A percentile compares a stretch with the other conserved stretches of the same genome.
phyloP scores from a whole-genome alignment of 2,113 vertebrate genomes.

The Calypte anna region DNA sequence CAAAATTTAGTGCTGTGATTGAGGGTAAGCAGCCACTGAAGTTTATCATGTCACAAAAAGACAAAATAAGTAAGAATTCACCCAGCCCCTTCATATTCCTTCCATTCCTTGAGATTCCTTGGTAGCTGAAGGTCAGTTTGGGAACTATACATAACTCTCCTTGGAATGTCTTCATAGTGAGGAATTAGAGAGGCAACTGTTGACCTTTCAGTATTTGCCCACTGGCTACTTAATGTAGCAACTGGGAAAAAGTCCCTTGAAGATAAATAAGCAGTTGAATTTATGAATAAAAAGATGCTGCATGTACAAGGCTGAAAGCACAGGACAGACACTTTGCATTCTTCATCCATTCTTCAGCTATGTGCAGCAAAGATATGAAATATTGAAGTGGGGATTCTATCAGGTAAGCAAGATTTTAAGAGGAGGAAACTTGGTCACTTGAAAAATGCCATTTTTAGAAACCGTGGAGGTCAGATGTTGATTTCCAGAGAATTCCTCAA shows the following conservation, averaged over 20 bases:
- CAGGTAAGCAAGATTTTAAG: constrained; percentile 53
- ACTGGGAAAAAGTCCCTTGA: constrained; percentile 5
- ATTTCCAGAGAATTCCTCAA: not conserved
- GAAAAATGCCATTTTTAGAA: constrained; percentile 18
- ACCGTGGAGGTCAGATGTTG: constrained; percentile 25
- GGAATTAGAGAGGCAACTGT: constrained; percentile 22
- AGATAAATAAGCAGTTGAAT: not conserved
- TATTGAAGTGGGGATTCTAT: constrained; percentile 52
- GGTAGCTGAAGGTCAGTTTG: constrained; percentile 15
- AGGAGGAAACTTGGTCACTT: constrained; percentile 5
- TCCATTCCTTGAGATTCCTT: not conserved
- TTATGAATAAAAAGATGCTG: constrained; percentile 42
- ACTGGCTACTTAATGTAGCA: constrained; percentile 23
- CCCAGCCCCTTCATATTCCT: not conserved
- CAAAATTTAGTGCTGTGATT: not conserved
- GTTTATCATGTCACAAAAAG: not conserved
- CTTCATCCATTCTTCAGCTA: not conserved
- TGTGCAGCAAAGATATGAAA: constrained; percentile 43
- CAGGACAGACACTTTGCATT: constrained; percentile 15
- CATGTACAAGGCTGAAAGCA: not conserved
- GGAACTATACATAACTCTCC: not conserved
- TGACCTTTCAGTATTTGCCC: constrained; percentile 43
- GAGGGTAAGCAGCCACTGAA: not conserved
- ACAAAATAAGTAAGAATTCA: not conserved
- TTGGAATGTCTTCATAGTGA: not conserved